These are phyloP conservation scores for Propithecus perrieri DNA, from an alignment of 2,797 vertebrate genomes.

Conservation along the genomic window DNA sequence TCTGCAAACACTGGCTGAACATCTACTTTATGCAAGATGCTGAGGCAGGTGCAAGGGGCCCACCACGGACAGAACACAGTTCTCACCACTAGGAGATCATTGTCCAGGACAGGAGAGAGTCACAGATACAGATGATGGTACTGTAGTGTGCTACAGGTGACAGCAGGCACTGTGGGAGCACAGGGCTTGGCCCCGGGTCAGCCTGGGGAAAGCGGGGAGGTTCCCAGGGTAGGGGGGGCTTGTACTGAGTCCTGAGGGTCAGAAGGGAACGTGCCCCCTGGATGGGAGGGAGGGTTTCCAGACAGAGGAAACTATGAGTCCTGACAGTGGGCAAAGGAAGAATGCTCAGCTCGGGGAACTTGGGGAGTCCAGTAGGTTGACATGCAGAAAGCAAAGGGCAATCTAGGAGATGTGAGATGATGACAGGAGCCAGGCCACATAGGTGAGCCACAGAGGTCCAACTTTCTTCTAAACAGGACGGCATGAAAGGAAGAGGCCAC, in stretches of 20 bases:
- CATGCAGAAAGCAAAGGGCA: background rate
- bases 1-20: background rate
- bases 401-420: too few relatives aligned
- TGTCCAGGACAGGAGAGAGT: background rate
- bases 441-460: background rate
- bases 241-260: background rate
- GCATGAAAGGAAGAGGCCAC: background rate
- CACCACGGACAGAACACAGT: background rate
- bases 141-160: too few relatives aligned
- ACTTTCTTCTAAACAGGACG: background rate
- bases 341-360: background rate
- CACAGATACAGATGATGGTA: rapidly evolving
- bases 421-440: rapidly evolving
- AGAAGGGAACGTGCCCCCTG: rapidly evolving
- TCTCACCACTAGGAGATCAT: background rate
- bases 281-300: background rate
- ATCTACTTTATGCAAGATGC: background rate
- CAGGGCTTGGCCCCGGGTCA: background rate
- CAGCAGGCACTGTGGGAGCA: rapidly evolving
- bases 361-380: too few relatives aligned
- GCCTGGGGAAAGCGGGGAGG: background rate
- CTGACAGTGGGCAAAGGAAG: background rate
- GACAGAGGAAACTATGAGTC: background rate
- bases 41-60: background rate
- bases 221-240: rapidly evolving